phyloP scores from a whole-genome alignment of 2,797 vertebrate species.

The Takifugu ocellatus region DNA sequence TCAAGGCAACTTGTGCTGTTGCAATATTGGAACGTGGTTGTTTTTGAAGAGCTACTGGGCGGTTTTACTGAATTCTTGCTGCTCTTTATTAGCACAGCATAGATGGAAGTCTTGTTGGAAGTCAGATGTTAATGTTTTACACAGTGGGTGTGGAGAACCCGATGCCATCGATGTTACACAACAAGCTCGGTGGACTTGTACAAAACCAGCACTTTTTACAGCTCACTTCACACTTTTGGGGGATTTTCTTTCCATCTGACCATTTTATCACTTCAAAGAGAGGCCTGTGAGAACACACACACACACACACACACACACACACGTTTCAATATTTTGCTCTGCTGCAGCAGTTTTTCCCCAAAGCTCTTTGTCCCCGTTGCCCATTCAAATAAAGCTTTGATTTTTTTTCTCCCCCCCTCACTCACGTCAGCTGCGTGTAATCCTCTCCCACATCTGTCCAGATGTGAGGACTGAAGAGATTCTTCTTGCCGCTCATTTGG shows the following conservation, averaged over 20 bases:
- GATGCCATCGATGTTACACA: neutral
- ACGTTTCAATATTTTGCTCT: constrained; percentile 10
- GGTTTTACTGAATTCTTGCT: neutral
- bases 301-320: neutral
- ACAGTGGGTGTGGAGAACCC: constrained; percentile 10
- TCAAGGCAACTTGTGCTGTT: no score
- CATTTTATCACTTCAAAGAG: constrained; percentile 31
- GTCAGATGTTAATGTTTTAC: neutral
- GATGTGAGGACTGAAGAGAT: constrained; percentile 6
- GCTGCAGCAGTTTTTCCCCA: constrained; percentile 12
- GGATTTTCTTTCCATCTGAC: constrained; percentile 3
- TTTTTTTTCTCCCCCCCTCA: constrained; percentile 1
- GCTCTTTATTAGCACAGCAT: constrained; percentile 9
- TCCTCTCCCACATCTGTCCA: constrained; percentile 3
- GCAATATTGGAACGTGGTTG: no score
- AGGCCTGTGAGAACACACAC: constrained; percentile 1
- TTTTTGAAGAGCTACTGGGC: neutral
- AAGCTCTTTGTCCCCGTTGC: neutral
- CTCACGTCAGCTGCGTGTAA: neutral
- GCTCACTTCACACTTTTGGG: constrained; percentile 6
- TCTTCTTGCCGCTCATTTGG: neutral
- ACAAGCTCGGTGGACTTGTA: neutral
- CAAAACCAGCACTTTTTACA: neutral
- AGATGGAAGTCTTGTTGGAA: constrained; percentile 3
- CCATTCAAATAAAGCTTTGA: neutral